Base-by-base conservation (phyloP, 2,797 vertebrate genomes). In the Holocentrus rufus region DNA sequence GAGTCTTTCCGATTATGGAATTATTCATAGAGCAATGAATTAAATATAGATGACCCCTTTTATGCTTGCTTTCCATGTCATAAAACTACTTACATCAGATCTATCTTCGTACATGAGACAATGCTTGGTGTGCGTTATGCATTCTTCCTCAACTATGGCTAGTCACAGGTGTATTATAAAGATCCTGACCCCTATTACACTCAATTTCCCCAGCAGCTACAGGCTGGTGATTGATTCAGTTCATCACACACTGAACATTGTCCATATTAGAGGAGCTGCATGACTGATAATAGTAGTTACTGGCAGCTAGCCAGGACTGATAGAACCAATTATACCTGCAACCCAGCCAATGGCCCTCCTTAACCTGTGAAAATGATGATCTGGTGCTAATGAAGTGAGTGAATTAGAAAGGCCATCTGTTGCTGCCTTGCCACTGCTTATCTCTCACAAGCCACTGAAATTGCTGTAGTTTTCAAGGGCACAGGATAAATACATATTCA, bases 341-440 rank as follows among this genome's bases (percentile, higher is more conserved):
- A 79, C 74, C 65, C 74, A 65, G 79, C 72, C 86, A 80, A 50
- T 85, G 79, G 66, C 75, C 89, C 86, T 86, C 71, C 81, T 91
- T 90, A 89, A 91, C 92, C 89, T 87, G 77, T 58, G 73, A 76
- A 88, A 90, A 89, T 89, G 80, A 90, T 88, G 87, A 89, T 86
- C 75, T 84, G 82, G 74, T 84, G 89, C 86, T 88, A 88, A 91
- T 86, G 74, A 90, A 91, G 88, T 85, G 87, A 81, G 59, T 72
- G 80, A 90, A 91, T 90, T 90, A 89, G 77, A 85, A 85, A 83
- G 72, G 46, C 87, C 88, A 89, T 92, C 89, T 92, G 90, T 85
- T 84, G 78, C 79, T 72, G 77, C 73, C 58, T 74, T 36, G 27
- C 46, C 60, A 69, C 61, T 77, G 77, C 62, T 77, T 76, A 76